These are phyloP conservation scores for Marasmarcha lunaedactyla DNA, from an alignment of 2,888 invertebrate species.

Conservation along the genomic window DNA sequence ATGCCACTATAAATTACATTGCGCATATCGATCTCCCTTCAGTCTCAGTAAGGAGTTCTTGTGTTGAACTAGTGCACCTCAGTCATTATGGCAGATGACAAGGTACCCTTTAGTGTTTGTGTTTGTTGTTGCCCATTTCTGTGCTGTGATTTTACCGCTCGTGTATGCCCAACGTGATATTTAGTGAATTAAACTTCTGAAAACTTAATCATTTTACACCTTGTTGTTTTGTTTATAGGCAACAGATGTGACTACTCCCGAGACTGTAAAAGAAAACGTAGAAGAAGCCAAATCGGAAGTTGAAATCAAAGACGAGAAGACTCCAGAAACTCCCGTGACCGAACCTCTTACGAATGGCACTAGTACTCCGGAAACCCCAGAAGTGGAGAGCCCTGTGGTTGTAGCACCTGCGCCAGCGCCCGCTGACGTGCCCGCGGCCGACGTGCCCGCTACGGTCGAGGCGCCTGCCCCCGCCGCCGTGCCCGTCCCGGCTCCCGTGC, in stretches of 20 bases:
- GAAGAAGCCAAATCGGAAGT: conserved; percentile 36
- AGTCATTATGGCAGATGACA: conserved; percentile 40
- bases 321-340: conserved; percentile 61
- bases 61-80: conserved; percentile 19
- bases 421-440: too few relatives aligned
- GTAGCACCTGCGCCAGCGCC: conserved; percentile 16
- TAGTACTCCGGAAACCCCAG: conserved; percentile 49
- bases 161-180: background rate
- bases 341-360: conserved; percentile 60
- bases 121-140: conserved; percentile 6
- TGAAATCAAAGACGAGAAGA: conserved; percentile 48
- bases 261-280: conserved; percentile 33
- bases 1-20: conserved; percentile 41
- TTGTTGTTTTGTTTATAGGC: conserved; percentile 36
- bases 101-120: conserved; percentile 24
- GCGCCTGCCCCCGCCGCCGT: conserved; percentile 15
- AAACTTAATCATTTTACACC: background rate
- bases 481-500: conserved; percentile 20
- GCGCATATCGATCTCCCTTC: conserved; percentile 32
- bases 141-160: too few relatives aligned
- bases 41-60: conserved; percentile 31
- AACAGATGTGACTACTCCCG: conserved; percentile 39
- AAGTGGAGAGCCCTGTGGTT: conserved; percentile 25
- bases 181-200: too few relatives aligned
- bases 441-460: too few relatives aligned